phyloP scores from a whole-genome alignment of 2,113 vertebrate species.

The Actenoides hombroni region DNA sequence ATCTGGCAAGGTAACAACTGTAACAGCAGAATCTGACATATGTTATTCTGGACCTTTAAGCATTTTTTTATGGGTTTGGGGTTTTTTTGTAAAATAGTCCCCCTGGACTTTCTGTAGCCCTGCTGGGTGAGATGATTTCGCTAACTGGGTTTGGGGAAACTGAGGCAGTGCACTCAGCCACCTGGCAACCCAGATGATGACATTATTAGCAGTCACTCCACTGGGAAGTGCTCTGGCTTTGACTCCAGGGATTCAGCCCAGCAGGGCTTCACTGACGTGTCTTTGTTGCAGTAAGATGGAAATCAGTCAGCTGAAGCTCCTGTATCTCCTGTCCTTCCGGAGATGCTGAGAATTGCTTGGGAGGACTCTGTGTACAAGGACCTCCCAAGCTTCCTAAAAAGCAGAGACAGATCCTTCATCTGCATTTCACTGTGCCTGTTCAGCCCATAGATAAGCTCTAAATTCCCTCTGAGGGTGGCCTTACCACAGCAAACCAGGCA shows the following conservation, averaged over 20 bases:
- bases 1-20: not conserved
- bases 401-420: not conserved
- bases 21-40: not conserved
- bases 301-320: not conserved
- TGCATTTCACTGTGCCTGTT: not conserved
- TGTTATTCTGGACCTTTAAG: not conserved
- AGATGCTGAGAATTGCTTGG: not conserved
- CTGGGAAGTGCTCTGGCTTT: not conserved
- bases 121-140: not conserved
- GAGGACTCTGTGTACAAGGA: not conserved
- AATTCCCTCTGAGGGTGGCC: slow-evolving; percentile 33
- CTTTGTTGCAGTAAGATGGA: not conserved
- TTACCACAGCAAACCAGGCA: not conserved
- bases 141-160: not conserved
- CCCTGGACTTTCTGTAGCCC: not conserved
- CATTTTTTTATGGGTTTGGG: not conserved
- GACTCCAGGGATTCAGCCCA: not conserved
- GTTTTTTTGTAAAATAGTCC: not conserved
- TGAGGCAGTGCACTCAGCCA: not conserved
- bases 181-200: not conserved
- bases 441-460: slow-evolving; percentile 2
- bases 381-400: slow-evolving; percentile 19
- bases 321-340: not conserved
- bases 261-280: not conserved
- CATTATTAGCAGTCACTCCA: not conserved